Percentiles rank a stretch among this genome's conserved stretches.
phyloP scores from a whole-genome alignment of 1,140 invertebrate genomes.

The Liolophura sinensis region DNA sequence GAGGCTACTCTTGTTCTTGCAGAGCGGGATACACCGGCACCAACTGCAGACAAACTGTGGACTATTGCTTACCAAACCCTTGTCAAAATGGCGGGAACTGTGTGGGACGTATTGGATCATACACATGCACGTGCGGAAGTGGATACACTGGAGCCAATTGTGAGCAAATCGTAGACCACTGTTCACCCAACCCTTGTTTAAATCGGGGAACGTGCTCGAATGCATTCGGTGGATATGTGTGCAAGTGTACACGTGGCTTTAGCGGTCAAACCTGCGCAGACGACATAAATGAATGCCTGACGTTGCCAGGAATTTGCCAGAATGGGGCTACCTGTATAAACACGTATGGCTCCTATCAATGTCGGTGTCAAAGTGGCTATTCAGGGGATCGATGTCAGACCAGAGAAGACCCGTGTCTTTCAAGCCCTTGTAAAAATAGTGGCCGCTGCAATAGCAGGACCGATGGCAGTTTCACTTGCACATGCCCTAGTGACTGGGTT shows the following conservation, averaged over 20 bases:
- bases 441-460: background rate
- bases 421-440: background rate
- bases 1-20: background rate
- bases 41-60: background rate
- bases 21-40: background rate
- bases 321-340: background rate
- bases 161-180: background rate
- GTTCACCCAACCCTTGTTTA: background rate
- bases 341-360: background rate
- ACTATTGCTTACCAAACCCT: background rate
- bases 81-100: constrained; percentile 3
- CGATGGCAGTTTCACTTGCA: too few relatives aligned
- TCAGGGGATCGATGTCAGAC: background rate
- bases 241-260: background rate
- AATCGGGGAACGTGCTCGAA: background rate
- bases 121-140: background rate
- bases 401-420: background rate
- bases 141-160: background rate
- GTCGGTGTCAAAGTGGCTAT: background rate
- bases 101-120: background rate
- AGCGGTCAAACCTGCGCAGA: background rate
- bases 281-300: background rate
- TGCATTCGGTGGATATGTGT: background rate
- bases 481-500: too few relatives aligned
- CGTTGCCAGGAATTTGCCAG: background rate